A percentile compares a stretch with the other conserved stretches of the same genome.
Conservation (phyloP, 2,113 vertebrate species). For the rat (Rattus norvegicus) region GRCr8 NC_086024.1:17017001-17017500, state of each 20-base stretch:
- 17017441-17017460: conserved; percentile 23
- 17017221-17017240: conserved; percentile 56
- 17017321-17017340: background rate
- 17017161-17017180: background rate
- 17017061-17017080: background rate
- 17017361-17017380: background rate
- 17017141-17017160: conserved; percentile 52
- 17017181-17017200: background rate
- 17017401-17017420: conserved; percentile 52
- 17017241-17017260: background rate
- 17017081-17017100: conserved; percentile 1
- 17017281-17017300: background rate
- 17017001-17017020: background rate
- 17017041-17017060: background rate
- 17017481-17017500: conserved; percentile 47
- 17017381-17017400: conserved; percentile 51
- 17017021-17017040: background rate
- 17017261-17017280: background rate
- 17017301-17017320: background rate
- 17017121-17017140: background rate
- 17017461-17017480: conserved; percentile 35
- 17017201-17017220: background rate
- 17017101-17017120: conserved; percentile 27
- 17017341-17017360: background rate
- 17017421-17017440: conserved; percentile 44